Base-by-base conservation (phyloP, 2,797 vertebrate species). In the Mastacembelus armatus region DNA sequence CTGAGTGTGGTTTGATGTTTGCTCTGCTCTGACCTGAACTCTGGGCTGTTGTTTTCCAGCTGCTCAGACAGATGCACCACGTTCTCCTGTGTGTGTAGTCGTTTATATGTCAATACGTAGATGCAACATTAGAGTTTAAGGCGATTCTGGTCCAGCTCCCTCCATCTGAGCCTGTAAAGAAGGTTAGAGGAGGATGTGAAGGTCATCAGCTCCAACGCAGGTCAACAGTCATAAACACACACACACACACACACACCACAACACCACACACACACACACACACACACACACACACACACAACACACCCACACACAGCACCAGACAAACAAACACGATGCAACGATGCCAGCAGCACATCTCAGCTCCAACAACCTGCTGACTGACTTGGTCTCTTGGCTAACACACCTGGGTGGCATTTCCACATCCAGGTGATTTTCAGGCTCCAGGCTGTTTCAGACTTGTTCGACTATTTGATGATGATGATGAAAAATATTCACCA, bases 181-280 rank as follows among this genome's bases (percentile, higher is more conserved):
- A 57, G 59, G 38, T 65, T 76, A 43, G 64, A 30, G 75, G 49
- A 82, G 81, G 81, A 89, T 80, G 83, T 81, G 62, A 85, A 83
- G 87, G 65, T 91, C 89, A 81, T 29, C 21, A 61, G 43, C 55
- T 63, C 54, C 47, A 42, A 56, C 66, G 55, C 24, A 68, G 84
- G 78, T 87, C 85, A 85, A 66, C 50, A 57, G 66, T 80, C 72
- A 74, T 71, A 79, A 70, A 71, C 64, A 60, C 65, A 77, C 66
- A 58, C 61, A 63, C 27, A 60, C 33, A 36, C 30, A 29, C 16
- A 26, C 24, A 26, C 26, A 4, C 24, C 26, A 24, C 5, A 26
- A 4, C 26, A 3, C 1, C 26, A 26, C 26, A 24, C 4, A 5
- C 26, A 3, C 26, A 26, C 26, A 24, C 24, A 26, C 24, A 26